Conservation (phyloP, 2,113 vertebrate species). For the Neodon shergylaensis region DNA sequence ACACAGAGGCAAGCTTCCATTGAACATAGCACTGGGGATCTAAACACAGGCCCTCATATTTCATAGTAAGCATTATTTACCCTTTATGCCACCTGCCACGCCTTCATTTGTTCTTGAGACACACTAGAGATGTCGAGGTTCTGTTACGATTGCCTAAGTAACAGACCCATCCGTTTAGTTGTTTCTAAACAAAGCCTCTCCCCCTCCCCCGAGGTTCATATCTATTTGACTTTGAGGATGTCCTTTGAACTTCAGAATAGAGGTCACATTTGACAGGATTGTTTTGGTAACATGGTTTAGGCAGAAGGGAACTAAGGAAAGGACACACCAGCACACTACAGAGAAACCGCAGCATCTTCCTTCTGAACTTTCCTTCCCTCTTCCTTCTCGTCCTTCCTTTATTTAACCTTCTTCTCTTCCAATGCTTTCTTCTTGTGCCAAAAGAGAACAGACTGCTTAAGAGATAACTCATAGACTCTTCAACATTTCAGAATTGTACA, state of each 20-base stretch:
- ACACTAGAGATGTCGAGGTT: not conserved
- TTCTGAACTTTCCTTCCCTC: not conserved
- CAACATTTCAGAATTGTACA: not conserved
- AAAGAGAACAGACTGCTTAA: not conserved
- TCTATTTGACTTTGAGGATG: not conserved
- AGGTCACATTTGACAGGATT: not conserved
- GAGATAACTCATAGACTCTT: slow-evolving; percentile 18
- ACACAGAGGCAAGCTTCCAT: not conserved
- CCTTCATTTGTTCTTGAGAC: not conserved
- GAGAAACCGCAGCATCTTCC: not conserved
- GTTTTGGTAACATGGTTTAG: not conserved
- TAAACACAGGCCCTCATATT: no score
- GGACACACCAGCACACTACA: not conserved
- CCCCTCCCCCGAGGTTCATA: no score
- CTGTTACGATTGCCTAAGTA: not conserved
- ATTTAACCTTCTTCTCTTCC: not conserved
- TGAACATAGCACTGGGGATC: no score
- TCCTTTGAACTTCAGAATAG: not conserved
- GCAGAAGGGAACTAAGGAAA: not conserved
- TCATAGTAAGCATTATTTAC: not conserved
- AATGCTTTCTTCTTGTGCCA: not conserved
- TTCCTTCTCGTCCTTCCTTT: not conserved
- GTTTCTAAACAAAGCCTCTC: not conserved
- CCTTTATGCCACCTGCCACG: no score
- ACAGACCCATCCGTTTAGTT: not conserved